These are phyloP conservation scores for Apogon talboti DNA, from an alignment of 2,797 vertebrate species.

Conservation along the genomic window DNA sequence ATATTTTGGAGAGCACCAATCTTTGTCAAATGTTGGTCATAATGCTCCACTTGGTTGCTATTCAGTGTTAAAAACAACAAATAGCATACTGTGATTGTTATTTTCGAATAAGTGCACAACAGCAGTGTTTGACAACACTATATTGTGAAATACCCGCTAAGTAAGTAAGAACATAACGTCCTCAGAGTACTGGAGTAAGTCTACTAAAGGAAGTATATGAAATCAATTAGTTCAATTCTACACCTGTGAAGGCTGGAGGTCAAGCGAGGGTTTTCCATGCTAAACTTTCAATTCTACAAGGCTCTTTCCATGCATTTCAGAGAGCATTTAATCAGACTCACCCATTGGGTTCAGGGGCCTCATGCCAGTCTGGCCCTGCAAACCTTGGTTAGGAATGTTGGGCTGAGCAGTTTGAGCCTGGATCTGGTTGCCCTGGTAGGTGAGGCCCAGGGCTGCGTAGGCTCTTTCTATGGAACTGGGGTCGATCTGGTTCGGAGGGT, in stretches of 20 bases:
- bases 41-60: too few species aligned
- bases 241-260: not conserved
- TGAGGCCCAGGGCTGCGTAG: conserved; percentile 95
- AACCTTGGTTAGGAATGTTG: conserved; percentile 88
- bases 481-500: conserved; percentile 94
- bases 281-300: not conserved
- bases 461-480: conserved; percentile 98
- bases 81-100: too few species aligned
- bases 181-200: too few species aligned
- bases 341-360: conserved; percentile 91
- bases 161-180: too few species aligned
- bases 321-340: conserved; percentile 75
- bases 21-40: too few species aligned
- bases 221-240: not conserved
- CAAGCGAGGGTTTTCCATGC: not conserved
- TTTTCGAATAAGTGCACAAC: too few species aligned
- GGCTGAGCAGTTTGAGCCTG: conserved; percentile 87
- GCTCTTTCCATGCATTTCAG: not conserved
- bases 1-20: too few species aligned
- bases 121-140: too few species aligned
- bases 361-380: conserved; percentile 85
- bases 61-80: too few species aligned
- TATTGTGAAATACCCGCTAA: too few species aligned
- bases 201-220: too few species aligned
- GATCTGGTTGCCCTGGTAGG: conserved; percentile 97